These are phyloP conservation scores for Altica lythri DNA, from an alignment of 2,888 invertebrate species.

Conservation along the genomic window DNA sequence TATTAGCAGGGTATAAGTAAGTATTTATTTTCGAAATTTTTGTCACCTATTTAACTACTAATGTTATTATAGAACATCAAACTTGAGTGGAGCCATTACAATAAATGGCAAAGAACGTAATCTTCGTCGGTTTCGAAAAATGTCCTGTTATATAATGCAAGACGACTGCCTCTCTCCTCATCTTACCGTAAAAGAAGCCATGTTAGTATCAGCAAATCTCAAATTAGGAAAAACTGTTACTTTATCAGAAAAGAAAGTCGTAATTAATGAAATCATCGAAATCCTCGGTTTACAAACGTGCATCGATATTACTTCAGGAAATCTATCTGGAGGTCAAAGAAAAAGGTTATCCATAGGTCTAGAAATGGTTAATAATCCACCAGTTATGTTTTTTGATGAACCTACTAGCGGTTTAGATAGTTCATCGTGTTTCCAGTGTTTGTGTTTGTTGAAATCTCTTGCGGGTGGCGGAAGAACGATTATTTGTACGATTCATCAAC, in stretches of 20 bases:
- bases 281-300: slow-evolving; percentile 82
- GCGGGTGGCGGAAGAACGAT: slow-evolving; percentile 89
- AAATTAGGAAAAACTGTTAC: slow-evolving; percentile 84
- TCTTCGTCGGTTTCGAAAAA: slow-evolving; percentile 84
- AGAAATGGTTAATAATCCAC: slow-evolving; percentile 94
- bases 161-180: slow-evolving; percentile 88
- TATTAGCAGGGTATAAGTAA: slow-evolving; percentile 88
- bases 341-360: slow-evolving; percentile 62
- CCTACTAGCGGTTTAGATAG: slow-evolving; percentile 93
- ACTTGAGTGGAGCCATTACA: slow-evolving; percentile 81
- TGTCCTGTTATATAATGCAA: slow-evolving; percentile 97
- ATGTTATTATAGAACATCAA: slow-evolving; percentile 74
- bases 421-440: slow-evolving; percentile 85
- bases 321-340: slow-evolving; percentile 88
- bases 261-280: slow-evolving; percentile 84
- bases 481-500: slow-evolving; percentile 96
- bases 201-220: slow-evolving; percentile 91
- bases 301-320: slow-evolving; percentile 76
- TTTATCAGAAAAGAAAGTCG: slow-evolving; percentile 73
- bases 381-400: slow-evolving; percentile 97
- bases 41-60: background rate
- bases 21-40: slow-evolving; percentile 50
- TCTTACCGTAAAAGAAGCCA: slow-evolving; percentile 88
- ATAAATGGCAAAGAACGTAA: slow-evolving; percentile 90
- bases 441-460: slow-evolving; percentile 84